Evolutionary conservation across 2,797 vertebrate genomes (phyloP).

Genomic region (Erithacus rubecula): DNA sequence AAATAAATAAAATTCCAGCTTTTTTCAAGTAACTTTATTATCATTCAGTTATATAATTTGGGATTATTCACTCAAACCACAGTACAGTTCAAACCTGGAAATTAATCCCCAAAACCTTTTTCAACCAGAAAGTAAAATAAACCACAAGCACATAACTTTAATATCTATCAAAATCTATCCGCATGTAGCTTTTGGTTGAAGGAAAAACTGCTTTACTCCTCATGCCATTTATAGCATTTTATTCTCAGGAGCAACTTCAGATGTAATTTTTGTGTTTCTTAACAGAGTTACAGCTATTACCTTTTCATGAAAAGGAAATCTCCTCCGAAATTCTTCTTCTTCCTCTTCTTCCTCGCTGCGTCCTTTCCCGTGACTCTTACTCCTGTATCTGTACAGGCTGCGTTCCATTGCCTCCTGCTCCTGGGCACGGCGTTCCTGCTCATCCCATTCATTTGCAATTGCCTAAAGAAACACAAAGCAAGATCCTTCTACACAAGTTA

Average conservation of each 20-base stretch:
- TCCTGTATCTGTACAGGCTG: slow-evolving; percentile 86
- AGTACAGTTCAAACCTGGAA: background rate
- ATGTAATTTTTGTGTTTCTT: background rate
- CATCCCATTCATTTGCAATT: slow-evolving; percentile 95
- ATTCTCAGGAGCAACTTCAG: background rate
- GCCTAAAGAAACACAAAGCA: slow-evolving; percentile 75
- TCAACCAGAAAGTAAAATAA: background rate
- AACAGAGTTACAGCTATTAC: slow-evolving; percentile 68
- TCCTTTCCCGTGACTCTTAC: slow-evolving; percentile 78
- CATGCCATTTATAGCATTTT: background rate
- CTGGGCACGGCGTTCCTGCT: slow-evolving; percentile 82
- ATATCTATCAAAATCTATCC: background rate
- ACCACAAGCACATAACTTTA: background rate
- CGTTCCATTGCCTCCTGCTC: slow-evolving; percentile 82
- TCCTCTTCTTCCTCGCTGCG: slow-evolving; percentile 88
- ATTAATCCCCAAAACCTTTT: background rate
- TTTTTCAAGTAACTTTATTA: background rate
- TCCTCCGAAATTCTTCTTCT: slow-evolving; percentile 86
- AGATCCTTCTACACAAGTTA: background rate
- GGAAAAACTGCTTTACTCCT: background rate
- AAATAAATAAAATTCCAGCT: background rate
- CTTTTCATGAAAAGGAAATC: slow-evolving; percentile 90
- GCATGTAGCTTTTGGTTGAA: background rate
- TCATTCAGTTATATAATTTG: background rate
- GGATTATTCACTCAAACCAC: background rate